These are phyloP conservation scores for Cenopis cana DNA, from an alignment of 2,888 invertebrate species.

Conservation along the genomic window DNA sequence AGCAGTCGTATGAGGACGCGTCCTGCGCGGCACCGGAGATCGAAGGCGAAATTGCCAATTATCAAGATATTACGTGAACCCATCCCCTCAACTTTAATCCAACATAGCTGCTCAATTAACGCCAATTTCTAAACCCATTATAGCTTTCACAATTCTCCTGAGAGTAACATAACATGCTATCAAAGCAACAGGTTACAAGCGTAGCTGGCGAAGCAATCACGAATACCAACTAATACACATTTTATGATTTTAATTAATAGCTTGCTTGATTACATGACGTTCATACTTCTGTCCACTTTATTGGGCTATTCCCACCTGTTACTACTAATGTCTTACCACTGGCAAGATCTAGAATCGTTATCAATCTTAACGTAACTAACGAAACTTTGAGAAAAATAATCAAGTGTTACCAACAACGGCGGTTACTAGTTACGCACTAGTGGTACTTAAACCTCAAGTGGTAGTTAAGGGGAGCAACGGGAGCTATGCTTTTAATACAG, in stretches of 20 bases:
- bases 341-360: too few relatives aligned
- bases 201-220: constrained; percentile 33
- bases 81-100: constrained; percentile 45
- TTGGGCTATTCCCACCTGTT: too few relatives aligned
- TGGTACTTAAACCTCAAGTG: too few relatives aligned
- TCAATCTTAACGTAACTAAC: too few relatives aligned
- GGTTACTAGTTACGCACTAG: too few relatives aligned
- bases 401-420: too few relatives aligned
- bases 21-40: constrained; percentile 71
- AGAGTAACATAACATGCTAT: constrained; percentile 34
- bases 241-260: constrained; percentile 39
- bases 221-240: constrained; percentile 27
- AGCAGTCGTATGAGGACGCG: constrained; percentile 61
- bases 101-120: constrained; percentile 47
- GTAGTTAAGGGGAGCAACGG: too few relatives aligned
- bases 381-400: too few relatives aligned
- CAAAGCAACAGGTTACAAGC: constrained; percentile 44
- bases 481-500: too few relatives aligned
- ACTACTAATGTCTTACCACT: too few relatives aligned
- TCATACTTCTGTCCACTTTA: background rate
- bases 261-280: background rate
- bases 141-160: constrained; percentile 26
- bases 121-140: constrained; percentile 42
- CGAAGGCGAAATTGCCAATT: constrained; percentile 79
- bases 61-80: constrained; percentile 65